Base-by-base conservation (phyloP, 2,888 invertebrate species). In the Polyommatus iphigenia region DNA sequence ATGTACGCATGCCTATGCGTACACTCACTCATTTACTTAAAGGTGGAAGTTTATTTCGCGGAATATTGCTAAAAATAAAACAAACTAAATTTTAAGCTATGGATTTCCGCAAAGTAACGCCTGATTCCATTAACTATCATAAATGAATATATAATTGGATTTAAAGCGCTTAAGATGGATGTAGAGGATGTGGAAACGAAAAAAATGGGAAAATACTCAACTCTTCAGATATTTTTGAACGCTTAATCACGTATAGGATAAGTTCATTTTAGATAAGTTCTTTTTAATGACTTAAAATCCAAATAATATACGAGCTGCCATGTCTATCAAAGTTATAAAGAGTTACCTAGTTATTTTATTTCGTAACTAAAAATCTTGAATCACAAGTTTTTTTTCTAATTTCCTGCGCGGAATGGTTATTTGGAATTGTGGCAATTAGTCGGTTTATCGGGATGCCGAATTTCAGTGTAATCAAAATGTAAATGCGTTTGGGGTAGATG, bases 381-480 rank as follows among this genome's bases (percentile, higher is more conserved):
- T 54, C 54, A 54, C 54, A 18, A 54, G 50, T 15, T 54, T 81
- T 81, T 84, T 82, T 80, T 78, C 82, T 83, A 85, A 88, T 88
- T 90, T 88, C 86, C 86, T 82, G 81, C 82, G 79, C 79, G 57
- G 78, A 79, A 73, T 20, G 10, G 24, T 46, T 46, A 46, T 20
- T 79, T 77, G 81, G 82, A 83, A 83, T 83, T 81, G 80, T 86
- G 84, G 85, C 89, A 91, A 91, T 92, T 92, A 91, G 85, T 82
- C 0, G 79, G 78, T 83, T 89, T 89, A 89, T 88, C 87, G 85
- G 86, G 85, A 84, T 83, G 81, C 83, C 82, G 83, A 85, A 88
- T 86, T 85, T 87, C 83, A 80, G 82, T 83, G 88, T 89, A 92
- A 92, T 93, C 89, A 90, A 91, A 91, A 93, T 94, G 93, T 90